Conservation (phyloP, 2,888 invertebrate genomes). For the Nomada lathburiana region DNA sequence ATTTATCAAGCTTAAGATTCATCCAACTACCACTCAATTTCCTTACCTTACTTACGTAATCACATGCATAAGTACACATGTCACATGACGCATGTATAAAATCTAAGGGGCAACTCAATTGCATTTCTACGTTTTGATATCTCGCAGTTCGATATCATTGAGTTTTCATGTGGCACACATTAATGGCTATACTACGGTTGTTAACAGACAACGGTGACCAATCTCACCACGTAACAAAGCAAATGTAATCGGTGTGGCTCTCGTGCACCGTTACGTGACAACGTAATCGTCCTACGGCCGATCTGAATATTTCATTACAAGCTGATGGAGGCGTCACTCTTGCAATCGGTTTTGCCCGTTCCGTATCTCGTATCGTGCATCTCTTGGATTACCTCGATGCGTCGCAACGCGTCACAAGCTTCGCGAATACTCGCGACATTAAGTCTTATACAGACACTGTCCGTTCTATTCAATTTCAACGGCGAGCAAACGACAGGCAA, state of each 20-base stretch:
- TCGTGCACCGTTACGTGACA: conserved; percentile 69
- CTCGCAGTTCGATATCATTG: background rate
- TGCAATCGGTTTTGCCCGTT: conserved; percentile 70
- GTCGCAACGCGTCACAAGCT: background rate
- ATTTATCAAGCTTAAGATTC: no score
- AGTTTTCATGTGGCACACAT: background rate
- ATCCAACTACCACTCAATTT: no score
- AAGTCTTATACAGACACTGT: background rate
- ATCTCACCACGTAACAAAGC: conserved; percentile 57
- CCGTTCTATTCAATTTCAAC: no score
- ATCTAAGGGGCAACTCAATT: background rate
- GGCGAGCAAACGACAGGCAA: no score
- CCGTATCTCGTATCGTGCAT: conserved; percentile 75
- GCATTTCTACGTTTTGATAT: background rate
- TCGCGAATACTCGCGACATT: background rate
- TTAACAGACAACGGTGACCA: conserved; percentile 38
- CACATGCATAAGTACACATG: background rate
- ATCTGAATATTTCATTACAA: conserved; percentile 74
- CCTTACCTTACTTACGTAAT: no score
- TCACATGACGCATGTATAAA: background rate
- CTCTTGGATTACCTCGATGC: conserved; percentile 66
- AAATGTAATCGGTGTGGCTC: conserved; percentile 76
- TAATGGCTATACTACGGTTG: conserved; percentile 22
- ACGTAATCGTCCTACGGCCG: conserved; percentile 56
- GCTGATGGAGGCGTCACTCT: conserved; percentile 58